phyloP scores from a whole-genome alignment of 2,113 vertebrate genomes.

The Irena cyanogastra region DNA sequence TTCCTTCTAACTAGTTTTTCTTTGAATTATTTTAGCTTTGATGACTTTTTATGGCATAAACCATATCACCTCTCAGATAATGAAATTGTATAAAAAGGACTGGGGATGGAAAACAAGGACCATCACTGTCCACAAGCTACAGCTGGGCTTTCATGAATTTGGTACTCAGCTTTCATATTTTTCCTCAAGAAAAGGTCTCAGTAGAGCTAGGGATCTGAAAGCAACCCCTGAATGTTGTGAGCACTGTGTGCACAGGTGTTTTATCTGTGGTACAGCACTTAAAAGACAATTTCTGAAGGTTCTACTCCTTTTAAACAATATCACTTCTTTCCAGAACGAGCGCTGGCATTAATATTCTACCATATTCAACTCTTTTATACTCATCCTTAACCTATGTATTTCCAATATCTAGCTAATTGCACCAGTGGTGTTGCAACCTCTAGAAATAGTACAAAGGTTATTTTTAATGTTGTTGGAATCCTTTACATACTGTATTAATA shows the following conservation, averaged over 20 bases:
- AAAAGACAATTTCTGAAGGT: neutral
- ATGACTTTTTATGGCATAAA: neutral
- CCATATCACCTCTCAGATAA: neutral
- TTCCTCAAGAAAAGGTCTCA: neutral
- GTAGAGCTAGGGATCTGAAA: neutral
- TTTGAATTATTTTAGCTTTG: neutral
- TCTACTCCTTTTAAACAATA: neutral
- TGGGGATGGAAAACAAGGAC: neutral
- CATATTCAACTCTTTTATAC: neutral
- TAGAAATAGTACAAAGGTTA: neutral
- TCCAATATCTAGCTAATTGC: neutral
- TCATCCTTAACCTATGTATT: neutral
- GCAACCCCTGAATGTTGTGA: fast-evolving
- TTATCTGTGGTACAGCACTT: neutral
- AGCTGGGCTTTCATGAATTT: neutral
- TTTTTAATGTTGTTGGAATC: neutral
- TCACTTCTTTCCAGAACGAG: neutral
- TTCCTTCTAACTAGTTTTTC: neutral
- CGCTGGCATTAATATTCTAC: neutral
- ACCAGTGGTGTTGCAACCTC: neutral
- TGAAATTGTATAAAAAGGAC: neutral
- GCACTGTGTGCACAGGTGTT: neutral
- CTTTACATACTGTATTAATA: neutral
- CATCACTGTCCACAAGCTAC: neutral
- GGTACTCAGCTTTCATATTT: neutral